Percentiles rank a stretch among this genome's conserved stretches.
These are phyloP conservation scores for Danionella cerebrum DNA, from an alignment of 2,113 vertebrate species.

Conservation along the genomic window DNA sequence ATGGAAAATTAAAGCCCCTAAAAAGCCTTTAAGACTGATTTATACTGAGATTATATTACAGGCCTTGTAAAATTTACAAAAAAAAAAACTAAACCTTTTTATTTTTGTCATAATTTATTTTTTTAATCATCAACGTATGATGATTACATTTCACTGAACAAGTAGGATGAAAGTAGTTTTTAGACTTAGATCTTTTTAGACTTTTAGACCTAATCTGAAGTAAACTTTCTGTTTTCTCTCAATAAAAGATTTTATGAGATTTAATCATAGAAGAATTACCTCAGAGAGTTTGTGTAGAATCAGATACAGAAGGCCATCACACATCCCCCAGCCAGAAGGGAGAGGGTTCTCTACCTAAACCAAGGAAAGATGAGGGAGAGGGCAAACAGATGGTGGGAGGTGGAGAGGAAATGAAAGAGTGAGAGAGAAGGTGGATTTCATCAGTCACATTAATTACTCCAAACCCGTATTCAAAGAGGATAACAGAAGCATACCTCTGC, in stretches of 20 bases:
- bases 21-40: no score
- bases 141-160: no score
- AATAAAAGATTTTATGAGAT: not conserved
- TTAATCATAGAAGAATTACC: conserved; percentile 45
- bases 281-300: conserved; percentile 53
- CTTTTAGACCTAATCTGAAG: no score
- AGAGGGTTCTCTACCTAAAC: conserved; percentile 35
- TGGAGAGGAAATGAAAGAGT: not conserved
- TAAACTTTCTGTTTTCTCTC: no score
- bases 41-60: no score
- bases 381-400: not conserved
- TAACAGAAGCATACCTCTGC: conserved; percentile 46
- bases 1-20: no score
- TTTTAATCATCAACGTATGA: no score
- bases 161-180: no score
- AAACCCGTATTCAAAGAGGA: not conserved
- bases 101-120: no score
- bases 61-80: no score
- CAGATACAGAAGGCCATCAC: conserved; percentile 61
- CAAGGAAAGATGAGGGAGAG: not conserved
- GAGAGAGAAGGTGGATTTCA: not conserved
- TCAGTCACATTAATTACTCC: conserved; percentile 15
- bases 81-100: no score
- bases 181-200: no score
- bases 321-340: conserved; percentile 56